phyloP scores from a whole-genome alignment of 2,113 vertebrate species.

The Burhinus bistriatus region DNA sequence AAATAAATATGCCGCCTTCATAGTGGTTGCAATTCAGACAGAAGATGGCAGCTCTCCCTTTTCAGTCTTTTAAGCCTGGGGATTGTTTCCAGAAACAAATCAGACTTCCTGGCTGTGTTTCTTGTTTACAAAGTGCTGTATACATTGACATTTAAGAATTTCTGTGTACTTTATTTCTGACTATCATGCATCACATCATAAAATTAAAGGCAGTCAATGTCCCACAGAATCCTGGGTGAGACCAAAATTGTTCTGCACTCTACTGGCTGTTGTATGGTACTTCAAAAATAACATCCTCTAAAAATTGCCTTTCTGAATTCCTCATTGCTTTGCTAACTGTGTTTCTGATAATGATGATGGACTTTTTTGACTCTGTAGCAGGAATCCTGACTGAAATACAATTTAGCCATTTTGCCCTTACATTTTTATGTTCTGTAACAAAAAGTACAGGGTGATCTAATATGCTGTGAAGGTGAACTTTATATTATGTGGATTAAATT shows the following conservation, averaged over 20 bases:
- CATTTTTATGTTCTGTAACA: slow-evolving; percentile 29
- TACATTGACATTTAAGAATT: slow-evolving; percentile 71
- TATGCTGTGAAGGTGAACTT: slow-evolving; percentile 33
- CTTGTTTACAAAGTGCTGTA: slow-evolving; percentile 71
- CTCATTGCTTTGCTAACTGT: slow-evolving; percentile 5
- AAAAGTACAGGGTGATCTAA: slow-evolving; percentile 31
- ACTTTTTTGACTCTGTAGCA: slow-evolving; percentile 48
- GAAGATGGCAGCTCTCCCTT: slow-evolving; percentile 57
- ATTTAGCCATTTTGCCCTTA: slow-evolving; percentile 33
- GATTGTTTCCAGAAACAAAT: slow-evolving; percentile 57
- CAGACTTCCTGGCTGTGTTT: slow-evolving; percentile 59
- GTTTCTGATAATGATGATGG: slow-evolving; percentile 27
- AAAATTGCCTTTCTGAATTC: slow-evolving; percentile 37
- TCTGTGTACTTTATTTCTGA: slow-evolving; percentile 57
- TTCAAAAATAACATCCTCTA: slow-evolving; percentile 1
- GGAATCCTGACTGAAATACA: slow-evolving; percentile 40
- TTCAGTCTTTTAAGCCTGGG: slow-evolving; percentile 9
- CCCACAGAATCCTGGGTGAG: not conserved
- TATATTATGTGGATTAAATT: slow-evolving; percentile 19
- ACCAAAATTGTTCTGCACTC: slow-evolving; percentile 16
- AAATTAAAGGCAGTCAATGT: slow-evolving; percentile 63
- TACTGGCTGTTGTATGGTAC: slow-evolving; percentile 1
- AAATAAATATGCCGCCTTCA: not conserved
- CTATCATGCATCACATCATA: slow-evolving; percentile 46
- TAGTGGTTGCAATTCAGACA: slow-evolving; percentile 38